Evolutionary conservation across 2,888 invertebrate genomes (phyloP), one percentile per base, ranked within the genome.

Genomic region (Drosophila flavopinicola): DNA sequence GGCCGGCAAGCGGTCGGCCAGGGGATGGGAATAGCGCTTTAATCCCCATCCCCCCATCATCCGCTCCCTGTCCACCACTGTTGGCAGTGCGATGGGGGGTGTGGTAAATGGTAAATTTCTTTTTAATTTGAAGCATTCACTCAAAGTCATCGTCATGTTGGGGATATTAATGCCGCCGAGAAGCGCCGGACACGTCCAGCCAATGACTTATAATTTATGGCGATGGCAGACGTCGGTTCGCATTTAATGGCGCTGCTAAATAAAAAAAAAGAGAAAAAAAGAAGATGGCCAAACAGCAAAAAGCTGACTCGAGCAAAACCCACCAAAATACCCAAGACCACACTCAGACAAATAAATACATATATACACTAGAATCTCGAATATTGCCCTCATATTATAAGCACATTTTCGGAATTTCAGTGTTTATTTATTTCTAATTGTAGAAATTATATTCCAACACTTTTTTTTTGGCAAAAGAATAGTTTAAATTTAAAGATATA

Each of bases 81-180:
- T 56, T 24, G 25, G 11, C 15, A 13, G 15, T 57, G 61, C 61
- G 73, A 13, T 2, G 3, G n/a, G 35, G 25, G 20, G 29, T 73
- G 72, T 73, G 76, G 83, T 84, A 79, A 85, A 87, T 88, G 87
- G 80, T 87, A 88, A 88, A 87, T 88, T 88, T 88, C 85, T 88
- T 88, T 87, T 88, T 88, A 87, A 87, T 87, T 88, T 88, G 88
- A 78, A 73, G 78, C 87, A 85, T 88, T 87, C 87, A 88, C 88
- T 87, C 88, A 88, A 88, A 87, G 88, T 87, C 87, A 87, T 75
- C 79, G 86, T 88, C 88, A 88, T 85, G 83, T 78, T 76, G 69
- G 61, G 67, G 77, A 84, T 82, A 87, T 87, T 87, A 87, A 87
- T 87, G 82, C 70, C 74, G 57, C 49, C 44, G 45, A 32, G 56